Base-by-base conservation (phyloP, 2,113 vertebrate genomes). In the Otus sunia region DNA sequence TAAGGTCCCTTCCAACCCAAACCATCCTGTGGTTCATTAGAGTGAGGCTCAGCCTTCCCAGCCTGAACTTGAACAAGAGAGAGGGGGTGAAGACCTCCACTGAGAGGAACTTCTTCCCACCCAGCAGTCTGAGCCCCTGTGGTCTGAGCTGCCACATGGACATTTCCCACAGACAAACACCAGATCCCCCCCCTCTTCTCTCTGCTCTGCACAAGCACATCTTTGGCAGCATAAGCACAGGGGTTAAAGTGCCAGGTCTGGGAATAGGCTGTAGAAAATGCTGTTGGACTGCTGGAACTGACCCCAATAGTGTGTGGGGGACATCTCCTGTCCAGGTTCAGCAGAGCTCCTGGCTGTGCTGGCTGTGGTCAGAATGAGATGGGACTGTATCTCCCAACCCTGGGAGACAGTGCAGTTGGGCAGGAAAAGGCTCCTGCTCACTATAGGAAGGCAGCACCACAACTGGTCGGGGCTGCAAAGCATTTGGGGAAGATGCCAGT, bases 401-500 rank as follows among this genome's bases (percentile, higher is more conserved):
- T 36, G 20, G 67, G 27, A 80, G 72, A 29, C 26, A 32, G 49
- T 15, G 41, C 36, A 41, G 63, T 8, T 0, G 1, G 23, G 50
- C 12, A 73, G 66, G 43, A 53, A 16, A 32, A 63, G 15, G 60
- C 25, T 76, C 39, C 75, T 30, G 30, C 18, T 58, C 1, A 2
- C 64, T 84, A 91, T 2, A 62, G 34, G 67, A n/a, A 60, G 25
- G 95, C 21, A 86, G 81, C 59, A 56, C 9, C 80, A 45, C 55
- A 75, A 36, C 41, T 10, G 41, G 79, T 68, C 59, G 75, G 97
- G 85, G 94, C 98, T 83, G 98, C 98, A n/a, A 99, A 99, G 97
- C 99, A 98, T 47, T 97, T 98, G 59, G 99, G 99, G 93, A 99
- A 99, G 92, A 99, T 99, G 47, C 99, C 99, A 2, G 98, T 95